A percentile compares a stretch with the other conserved stretches of the same genome.
These are phyloP conservation scores for Drosophila kanapiae DNA, from an alignment of 1,140 invertebrate species.

Conservation along the genomic window DNA sequence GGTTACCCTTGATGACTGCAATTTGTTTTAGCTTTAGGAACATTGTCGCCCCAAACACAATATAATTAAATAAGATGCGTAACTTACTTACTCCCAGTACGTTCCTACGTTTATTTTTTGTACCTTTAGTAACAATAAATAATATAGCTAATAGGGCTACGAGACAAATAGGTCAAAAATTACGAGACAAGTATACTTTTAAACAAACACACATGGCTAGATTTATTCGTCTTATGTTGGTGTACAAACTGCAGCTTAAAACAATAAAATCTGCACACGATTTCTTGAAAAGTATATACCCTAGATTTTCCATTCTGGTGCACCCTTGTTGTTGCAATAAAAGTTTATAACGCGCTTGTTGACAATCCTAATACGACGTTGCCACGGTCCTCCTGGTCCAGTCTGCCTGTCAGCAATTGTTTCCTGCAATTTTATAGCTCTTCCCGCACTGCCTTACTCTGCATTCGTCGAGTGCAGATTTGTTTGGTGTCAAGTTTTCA, in stretches of 20 bases:
- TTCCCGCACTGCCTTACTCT: conserved; percentile 8
- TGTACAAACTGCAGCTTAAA: not conserved
- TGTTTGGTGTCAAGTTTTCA: conserved; percentile 82
- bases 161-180: too few relatives aligned
- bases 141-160: not conserved
- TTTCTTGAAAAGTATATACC: not conserved
- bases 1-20: not conserved
- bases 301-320: not conserved
- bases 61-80: too few relatives aligned
- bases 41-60: not conserved
- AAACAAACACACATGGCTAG: too few relatives aligned
- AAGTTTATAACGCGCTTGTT: conserved; percentile 82
- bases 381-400: conserved; percentile 20
- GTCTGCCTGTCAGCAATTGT: conserved; percentile 71
- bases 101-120: too few relatives aligned
- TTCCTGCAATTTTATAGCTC: conserved; percentile 76
- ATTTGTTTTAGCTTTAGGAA: too few relatives aligned
- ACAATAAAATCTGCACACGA: not conserved
- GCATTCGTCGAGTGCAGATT: conserved; percentile 48
- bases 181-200: too few relatives aligned
- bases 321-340: conserved; percentile 68
- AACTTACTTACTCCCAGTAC: too few relatives aligned
- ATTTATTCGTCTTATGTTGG: too few relatives aligned
- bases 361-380: conserved; percentile 77
- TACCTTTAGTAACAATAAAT: not conserved